Evolutionary conservation across 2,113 vertebrate genomes (phyloP).

Genomic region (Antigone vipio): DNA sequence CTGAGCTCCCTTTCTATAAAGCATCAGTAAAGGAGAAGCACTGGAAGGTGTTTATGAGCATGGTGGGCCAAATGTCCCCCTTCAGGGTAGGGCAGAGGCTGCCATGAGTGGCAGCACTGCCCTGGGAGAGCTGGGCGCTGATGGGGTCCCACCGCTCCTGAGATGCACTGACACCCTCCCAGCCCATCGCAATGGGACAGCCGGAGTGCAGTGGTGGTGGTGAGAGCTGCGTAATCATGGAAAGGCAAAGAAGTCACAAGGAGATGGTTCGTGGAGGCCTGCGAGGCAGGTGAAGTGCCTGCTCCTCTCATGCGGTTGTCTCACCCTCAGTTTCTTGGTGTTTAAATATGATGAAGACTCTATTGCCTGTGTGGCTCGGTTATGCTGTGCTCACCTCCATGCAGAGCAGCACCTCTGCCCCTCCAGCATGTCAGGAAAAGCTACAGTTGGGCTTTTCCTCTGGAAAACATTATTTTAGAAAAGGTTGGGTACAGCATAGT

Average conservation of each 20-base stretch:
- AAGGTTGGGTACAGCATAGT: not conserved
- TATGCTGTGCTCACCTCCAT: not conserved
- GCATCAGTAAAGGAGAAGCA: not conserved
- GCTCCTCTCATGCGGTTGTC: not conserved
- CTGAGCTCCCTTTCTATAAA: not conserved
- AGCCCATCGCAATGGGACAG: not conserved
- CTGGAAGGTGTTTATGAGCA: not conserved
- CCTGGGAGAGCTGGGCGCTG: not conserved
- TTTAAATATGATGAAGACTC: not conserved
- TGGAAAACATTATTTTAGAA: not conserved
- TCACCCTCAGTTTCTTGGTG: not conserved
- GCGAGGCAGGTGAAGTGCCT: not conserved
- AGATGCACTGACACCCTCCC: not conserved
- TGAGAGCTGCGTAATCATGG: rapidly evolving
- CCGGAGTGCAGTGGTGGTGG: too few species aligned
- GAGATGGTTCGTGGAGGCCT: not conserved
- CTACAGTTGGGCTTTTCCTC: not conserved
- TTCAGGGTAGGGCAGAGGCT: not conserved
- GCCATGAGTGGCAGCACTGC: not conserved
- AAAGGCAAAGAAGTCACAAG: not conserved
- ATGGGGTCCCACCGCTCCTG: not conserved
- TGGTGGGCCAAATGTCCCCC: not conserved
- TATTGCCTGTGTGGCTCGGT: not conserved
- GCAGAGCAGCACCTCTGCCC: not conserved
- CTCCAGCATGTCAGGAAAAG: not conserved